These are phyloP conservation scores for Tiaroga cobitis DNA, from an alignment of 2,797 vertebrate genomes.

Conservation along the genomic window DNA sequence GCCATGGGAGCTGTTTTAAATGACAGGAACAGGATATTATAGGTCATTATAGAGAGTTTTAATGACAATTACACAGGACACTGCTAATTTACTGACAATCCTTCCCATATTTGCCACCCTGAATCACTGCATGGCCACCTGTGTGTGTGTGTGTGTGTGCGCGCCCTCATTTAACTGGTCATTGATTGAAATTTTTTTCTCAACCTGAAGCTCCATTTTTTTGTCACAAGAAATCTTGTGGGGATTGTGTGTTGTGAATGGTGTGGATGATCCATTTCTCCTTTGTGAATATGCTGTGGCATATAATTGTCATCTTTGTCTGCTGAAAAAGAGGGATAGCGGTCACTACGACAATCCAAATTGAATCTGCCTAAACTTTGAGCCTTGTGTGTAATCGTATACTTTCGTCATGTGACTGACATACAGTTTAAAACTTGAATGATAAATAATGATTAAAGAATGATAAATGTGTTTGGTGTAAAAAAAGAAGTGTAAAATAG, in stretches of 20 bases:
- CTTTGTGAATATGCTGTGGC: conserved; percentile 80
- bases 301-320: conserved; percentile 69
- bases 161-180: conserved; percentile 18
- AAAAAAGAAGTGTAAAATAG: conserved; percentile 50
- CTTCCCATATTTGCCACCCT: conserved; percentile 5
- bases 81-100: not conserved
- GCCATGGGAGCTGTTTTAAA: conserved; percentile 24
- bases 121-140: conserved; percentile 40
- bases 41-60: conserved; percentile 11
- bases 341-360: conserved; percentile 72
- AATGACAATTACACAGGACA: not conserved
- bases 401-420: conserved; percentile 69
- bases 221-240: conserved; percentile 23
- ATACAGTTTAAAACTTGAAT: conserved; percentile 57
- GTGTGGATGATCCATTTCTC: conserved; percentile 68
- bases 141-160: not conserved
- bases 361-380: conserved; percentile 73
- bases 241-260: conserved; percentile 35
- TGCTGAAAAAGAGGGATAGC: conserved; percentile 79
- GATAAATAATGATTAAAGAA: conserved; percentile 13
- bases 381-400: conserved; percentile 73
- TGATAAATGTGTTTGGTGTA: conserved; percentile 38
- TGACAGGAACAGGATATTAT: conserved; percentile 2
- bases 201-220: conserved; percentile 5
- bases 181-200: conserved; percentile 23